Base-by-base conservation (phyloP, 2,797 vertebrate species). In the Macropodus opercularis region DNA sequence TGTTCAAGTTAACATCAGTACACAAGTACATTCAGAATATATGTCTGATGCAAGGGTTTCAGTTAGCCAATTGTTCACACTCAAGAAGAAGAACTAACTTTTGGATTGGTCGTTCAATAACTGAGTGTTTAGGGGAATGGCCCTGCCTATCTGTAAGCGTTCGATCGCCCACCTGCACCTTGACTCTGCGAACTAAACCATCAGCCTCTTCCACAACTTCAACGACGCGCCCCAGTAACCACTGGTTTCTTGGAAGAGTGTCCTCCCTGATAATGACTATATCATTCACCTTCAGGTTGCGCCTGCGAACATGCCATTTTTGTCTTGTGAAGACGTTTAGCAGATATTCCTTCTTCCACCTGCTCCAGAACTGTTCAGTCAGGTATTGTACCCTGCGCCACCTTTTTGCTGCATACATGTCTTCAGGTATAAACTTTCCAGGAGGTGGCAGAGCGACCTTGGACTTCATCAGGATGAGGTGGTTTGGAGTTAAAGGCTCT, bases 321-420 rank as follows among this genome's bases (percentile, higher is more conserved):
- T 46, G 32, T 12, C n/a, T 29, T 11, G 23, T 38, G 22, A 48
- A 43, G 0, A 35, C 13, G 6, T 61, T 61, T 2, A 50, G 19
- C 1, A 51, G 38, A 19, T 50, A 50, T 17, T 50, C 59, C 13
- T 4, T 44, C 42, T 63, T 63, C 59, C 59, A 52, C 1, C 6
- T 12, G 8, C 31, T 2, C 48, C 32, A 0, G 5, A 43, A 63
- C n/a, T 52, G 39, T n/a, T 52, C 48, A 11, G 23, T 41, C 0
- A 52, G 12, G 12, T 22, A 29, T 18, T 63, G 59, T 0, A 63
- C 3, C 38, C 17, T 35, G 1, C 29, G 18, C 29, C 47, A 49
- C 13, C 29, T 49, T 11, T 34, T 22, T 13, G 29, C 11, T 1
- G 17, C 29, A 15, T 50, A 50, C 10, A 22, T 6, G 18, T 51